Percentiles rank a stretch among this genome's conserved stretches.
Conservation (phyloP, 2,113 vertebrate genomes). For the Anas platyrhynchos region DNA sequence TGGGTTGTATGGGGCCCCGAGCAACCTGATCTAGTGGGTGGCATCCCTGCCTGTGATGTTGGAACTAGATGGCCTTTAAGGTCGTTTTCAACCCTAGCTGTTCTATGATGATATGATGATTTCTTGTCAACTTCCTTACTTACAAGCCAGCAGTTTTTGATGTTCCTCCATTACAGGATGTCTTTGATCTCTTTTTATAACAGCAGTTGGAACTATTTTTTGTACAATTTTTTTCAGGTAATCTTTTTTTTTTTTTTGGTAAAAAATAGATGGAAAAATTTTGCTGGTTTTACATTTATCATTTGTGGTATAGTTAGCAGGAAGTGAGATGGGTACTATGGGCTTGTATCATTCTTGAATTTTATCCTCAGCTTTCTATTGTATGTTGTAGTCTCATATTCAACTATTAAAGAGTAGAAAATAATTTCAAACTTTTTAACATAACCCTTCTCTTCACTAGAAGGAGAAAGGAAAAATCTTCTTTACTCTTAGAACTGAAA, state of each 20-base stretch:
- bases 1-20: too few species aligned
- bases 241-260: background rate
- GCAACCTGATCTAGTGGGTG: too few species aligned
- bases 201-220: background rate
- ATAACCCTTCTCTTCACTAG: background rate
- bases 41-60: too few species aligned
- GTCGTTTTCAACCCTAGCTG: too few species aligned
- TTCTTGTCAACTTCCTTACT: background rate
- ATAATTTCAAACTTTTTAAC: background rate
- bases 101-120: background rate
- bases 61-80: too few species aligned
- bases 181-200: background rate
- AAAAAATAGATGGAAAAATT: background rate
- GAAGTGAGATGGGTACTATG: background rate
- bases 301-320: background rate
- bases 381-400: background rate
- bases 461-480: background rate
- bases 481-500: background rate
- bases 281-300: background rate
- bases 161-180: background rate
- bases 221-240: background rate
- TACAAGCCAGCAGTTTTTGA: background rate
- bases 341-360: background rate
- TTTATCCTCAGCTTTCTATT: background rate
- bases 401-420: background rate